These are phyloP conservation scores for Drosophila nigricruria DNA, from an alignment of 2,888 invertebrate genomes.

Conservation along the genomic window DNA sequence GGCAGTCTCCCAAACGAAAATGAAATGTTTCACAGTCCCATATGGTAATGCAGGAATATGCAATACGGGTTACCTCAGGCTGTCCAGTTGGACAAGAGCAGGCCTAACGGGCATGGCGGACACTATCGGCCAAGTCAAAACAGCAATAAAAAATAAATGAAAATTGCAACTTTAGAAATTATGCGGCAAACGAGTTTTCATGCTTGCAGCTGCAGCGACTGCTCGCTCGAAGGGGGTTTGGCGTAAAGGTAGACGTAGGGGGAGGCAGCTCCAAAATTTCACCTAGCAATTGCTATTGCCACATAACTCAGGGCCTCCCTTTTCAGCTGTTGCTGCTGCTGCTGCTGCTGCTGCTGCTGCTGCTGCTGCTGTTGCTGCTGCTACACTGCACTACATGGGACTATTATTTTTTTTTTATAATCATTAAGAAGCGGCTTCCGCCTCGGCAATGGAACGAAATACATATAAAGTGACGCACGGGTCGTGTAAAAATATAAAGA, in stretches of 20 bases:
- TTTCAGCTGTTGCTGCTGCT: conserved; percentile 32
- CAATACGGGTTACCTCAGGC: conserved; percentile 67
- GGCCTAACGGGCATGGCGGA: conserved; percentile 22
- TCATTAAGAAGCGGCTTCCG: conserved; percentile 69
- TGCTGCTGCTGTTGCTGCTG: too few relatives aligned
- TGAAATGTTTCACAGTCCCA: conserved; percentile 16
- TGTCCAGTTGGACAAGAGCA: conserved; percentile 43
- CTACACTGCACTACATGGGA: conserved; percentile 40
- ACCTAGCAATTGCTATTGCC: conserved; percentile 33
- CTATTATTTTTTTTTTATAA: conserved; percentile 51
- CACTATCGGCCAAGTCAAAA: not conserved
- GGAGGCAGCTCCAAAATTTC: conserved; percentile 36
- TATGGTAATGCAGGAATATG: conserved; percentile 1
- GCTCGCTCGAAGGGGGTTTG: not conserved
- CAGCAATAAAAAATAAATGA: conserved; percentile 44
- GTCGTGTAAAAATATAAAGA: conserved; percentile 59
- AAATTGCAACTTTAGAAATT: conserved; percentile 76
- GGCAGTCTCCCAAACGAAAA: conserved; percentile 34
- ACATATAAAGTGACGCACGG: conserved; percentile 69
- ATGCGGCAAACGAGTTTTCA: conserved; percentile 71
- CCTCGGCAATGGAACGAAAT: conserved; percentile 37
- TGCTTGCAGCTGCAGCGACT: conserved; percentile 25
- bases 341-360: too few relatives aligned
- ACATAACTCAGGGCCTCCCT: conserved; percentile 55
- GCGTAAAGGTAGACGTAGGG: too few relatives aligned